Conservation (phyloP, 2,113 vertebrate genomes). For the Falcunculus frontatus region DNA sequence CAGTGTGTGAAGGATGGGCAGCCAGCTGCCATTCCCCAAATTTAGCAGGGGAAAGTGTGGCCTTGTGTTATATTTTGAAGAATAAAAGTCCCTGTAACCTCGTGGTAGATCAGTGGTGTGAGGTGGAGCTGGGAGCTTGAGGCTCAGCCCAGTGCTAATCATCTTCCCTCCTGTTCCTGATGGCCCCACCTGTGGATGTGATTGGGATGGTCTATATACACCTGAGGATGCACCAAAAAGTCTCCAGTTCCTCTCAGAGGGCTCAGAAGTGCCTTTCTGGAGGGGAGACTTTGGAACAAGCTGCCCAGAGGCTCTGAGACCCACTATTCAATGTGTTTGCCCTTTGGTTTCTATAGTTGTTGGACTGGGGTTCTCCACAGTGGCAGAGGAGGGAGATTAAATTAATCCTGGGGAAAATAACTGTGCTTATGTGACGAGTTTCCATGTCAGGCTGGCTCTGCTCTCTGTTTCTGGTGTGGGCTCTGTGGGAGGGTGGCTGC, state of each 20-base stretch:
- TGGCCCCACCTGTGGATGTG: accelerated
- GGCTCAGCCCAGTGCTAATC: not conserved
- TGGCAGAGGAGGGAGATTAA: not conserved
- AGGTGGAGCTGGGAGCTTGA: not conserved
- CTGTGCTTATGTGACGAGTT: not conserved
- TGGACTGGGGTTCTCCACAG: not conserved
- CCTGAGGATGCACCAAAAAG: not conserved
- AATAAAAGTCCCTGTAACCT: not conserved
- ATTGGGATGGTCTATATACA: not conserved
- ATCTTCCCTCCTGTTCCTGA: not conserved
- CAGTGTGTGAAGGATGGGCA: not conserved
- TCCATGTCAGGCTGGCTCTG: not conserved
- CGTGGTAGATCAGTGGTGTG: not conserved
- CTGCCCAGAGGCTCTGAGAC: not conserved
- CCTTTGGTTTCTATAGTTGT: not conserved
- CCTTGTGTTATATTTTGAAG: not conserved
- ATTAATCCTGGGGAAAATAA: not conserved
- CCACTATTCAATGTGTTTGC: accelerated
- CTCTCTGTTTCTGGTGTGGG: not conserved
- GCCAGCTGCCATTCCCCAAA: not conserved
- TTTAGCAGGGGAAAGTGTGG: not conserved
- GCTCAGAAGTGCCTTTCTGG: not conserved
- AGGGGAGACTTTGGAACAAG: not conserved
- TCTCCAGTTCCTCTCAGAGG: not conserved
- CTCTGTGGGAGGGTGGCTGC: not conserved